Percentiles rank a stretch among this genome's conserved stretches.
Evolutionary conservation across 2,888 invertebrate genomes (phyloP).

Genomic region (Mongoloraphidia duomilia): DNA sequence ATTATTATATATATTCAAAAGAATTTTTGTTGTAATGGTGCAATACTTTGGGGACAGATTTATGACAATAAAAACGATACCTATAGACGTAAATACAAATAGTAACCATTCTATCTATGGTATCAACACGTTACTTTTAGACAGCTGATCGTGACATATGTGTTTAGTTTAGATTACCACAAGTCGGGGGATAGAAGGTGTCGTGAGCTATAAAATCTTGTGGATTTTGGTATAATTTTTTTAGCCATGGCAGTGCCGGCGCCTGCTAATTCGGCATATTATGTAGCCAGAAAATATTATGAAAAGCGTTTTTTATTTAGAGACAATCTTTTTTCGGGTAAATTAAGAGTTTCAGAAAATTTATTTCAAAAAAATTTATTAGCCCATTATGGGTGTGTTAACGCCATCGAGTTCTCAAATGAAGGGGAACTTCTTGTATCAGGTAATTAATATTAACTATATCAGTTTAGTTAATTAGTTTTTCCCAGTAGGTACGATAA

Average conservation of each 20-base stretch:
- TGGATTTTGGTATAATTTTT: constrained; percentile 9
- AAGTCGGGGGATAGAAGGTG: constrained; percentile 11
- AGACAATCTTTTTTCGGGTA: constrained; percentile 41
- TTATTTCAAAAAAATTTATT: constrained; percentile 71
- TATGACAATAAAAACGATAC: background rate
- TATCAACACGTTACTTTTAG: constrained; percentile 7
- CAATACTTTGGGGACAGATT: no score
- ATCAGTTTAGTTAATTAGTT: constrained; percentile 5
- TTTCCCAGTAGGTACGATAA: no score
- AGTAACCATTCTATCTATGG: background rate
- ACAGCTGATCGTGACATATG: constrained; percentile 27
- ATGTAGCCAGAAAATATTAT: constrained; percentile 45
- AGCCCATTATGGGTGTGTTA: constrained; percentile 91
- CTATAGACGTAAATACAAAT: background rate
- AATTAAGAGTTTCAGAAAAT: constrained; percentile 54
- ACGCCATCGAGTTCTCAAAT: constrained; percentile 87
- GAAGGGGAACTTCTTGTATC: constrained; percentile 79
- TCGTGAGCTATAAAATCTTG: background rate
- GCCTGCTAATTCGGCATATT: constrained; percentile 41
- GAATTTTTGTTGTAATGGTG: no score
- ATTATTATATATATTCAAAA: no score
- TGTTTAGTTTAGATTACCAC: constrained; percentile 20
- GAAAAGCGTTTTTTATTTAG: constrained; percentile 41
- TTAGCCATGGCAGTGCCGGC: constrained; percentile 31
- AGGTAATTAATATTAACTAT: constrained; percentile 40